Evolutionary conservation across 2,797 vertebrate genomes (phyloP), one percentile per base, ranked within the genome.

Genomic region (Gallinago stenura): DNA sequence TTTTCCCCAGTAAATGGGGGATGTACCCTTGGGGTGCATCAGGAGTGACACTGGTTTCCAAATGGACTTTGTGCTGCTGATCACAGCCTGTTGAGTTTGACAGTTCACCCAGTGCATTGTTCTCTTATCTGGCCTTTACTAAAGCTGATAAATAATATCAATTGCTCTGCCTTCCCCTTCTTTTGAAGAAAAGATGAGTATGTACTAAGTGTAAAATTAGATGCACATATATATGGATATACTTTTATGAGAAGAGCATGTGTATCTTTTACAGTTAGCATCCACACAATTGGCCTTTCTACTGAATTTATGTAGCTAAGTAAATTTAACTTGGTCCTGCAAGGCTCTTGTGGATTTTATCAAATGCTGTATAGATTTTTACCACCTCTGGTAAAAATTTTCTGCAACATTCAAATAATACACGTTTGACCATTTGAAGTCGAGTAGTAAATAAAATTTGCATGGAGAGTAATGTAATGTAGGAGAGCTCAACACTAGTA

Each of bases 201-300:
- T 56, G 35, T 56, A 45, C 39, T 51, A 65, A 45, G 37, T 41
- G 58, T 87, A 90, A 91, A 93, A 93, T 93, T 76, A 82, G 66
- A 46, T 50, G 87, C 9, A n/a, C 9, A 7, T 56, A 35, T 56
- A 35, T 56, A 78, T 25, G 37, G 45, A 48, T 37, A 39, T 64
- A 85, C 84, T 81, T 87, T 73, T 87, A 71, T 91, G 61, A 81
- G 45, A 77, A 81, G n/a, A 75, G 24, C 39, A 28, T 39, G 14
- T 68, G 54, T 21, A 35, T 62, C 37, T 92, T 48, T 86, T 70
- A 84, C 21, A 46, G 61, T 64, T 90, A 75, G 12, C 19, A 78
- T 91, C 71, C 66, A 79, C 20, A 53, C 65, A 90, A 90, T 21
- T 90, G 58, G 25, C 46, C 68, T 91, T 94, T 76, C 66, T 87